Base-by-base conservation (phyloP, 35 echinoderm and acorn worm species). In the Diadema setosum region DNA sequence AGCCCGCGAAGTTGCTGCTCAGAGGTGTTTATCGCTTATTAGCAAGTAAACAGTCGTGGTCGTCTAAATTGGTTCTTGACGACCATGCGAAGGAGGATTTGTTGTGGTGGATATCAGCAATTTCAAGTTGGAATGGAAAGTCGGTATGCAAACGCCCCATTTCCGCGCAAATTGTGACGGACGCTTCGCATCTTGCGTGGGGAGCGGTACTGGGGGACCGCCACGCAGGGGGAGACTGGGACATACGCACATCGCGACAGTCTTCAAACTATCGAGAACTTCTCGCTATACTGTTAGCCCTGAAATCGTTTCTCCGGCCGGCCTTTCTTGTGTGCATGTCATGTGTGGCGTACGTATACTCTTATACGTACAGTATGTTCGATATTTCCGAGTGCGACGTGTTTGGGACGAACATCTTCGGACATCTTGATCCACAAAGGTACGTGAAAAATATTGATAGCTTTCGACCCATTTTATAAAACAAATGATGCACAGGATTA, bases 261-360 rank as follows among this genome's bases (percentile, higher is more conserved):
- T 44, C 85, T n/a, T 88, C 91, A 42, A 88, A 93, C 75, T 83
- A 88, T 41, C 69, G 91, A 35, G 91, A 93, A 42, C 42, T 93
- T 40, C 31, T 82, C 23, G 85, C 80, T 24, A 67, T 83, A 34
- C 39, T 93, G 33, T 65, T 93, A 80, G 85, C 75, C 31, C 76
- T 93, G 27, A 52, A 76, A 18, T 55, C 85, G 18, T 93, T 88
- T 65, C 2, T 60, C 4, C 27, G 76, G 46, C n/a, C n/a, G n/a
- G n/a, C n/a, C n/a, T n/a, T n/a, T n/a, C n/a, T n/a, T n/a, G n/a
- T n/a, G n/a, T n/a, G n/a, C n/a, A n/a, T n/a, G n/a, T n/a, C n/a
- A n/a, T n/a, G n/a, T n/a, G n/a, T n/a, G n/a, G n/a, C n/a, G n/a
- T n/a, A n/a, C n/a, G n/a, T n/a, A n/a, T n/a, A n/a, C n/a, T n/a